These are phyloP conservation scores for Macaca nemestrina DNA, from an alignment of 2,113 vertebrate species.

Conservation along the genomic window DNA sequence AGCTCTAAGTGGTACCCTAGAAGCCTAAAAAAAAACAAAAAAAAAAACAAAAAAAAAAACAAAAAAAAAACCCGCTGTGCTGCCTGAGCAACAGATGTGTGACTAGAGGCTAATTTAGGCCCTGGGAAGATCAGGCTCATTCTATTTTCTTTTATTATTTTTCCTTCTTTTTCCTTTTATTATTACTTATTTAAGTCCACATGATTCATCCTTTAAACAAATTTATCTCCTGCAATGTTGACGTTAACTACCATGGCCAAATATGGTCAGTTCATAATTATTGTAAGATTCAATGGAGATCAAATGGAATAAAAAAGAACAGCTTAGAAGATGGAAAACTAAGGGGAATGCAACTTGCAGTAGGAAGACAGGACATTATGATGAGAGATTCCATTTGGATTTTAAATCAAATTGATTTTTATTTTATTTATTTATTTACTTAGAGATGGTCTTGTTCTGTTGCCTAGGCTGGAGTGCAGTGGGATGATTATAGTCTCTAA, in stretches of 20 bases:
- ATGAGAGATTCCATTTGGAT: not conserved
- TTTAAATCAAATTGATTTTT: not conserved
- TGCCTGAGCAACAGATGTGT: not conserved
- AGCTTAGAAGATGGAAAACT: not conserved
- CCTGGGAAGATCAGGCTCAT: not conserved
- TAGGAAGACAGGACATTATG: not conserved
- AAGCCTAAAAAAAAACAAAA: not conserved
- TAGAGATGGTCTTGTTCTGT: not conserved
- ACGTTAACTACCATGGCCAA: not conserved
- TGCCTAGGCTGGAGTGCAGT: not conserved
- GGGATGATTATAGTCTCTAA: not conserved
- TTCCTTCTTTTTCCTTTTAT: not conserved
- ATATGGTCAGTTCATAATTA: not conserved
- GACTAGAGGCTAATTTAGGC: slow-evolving; percentile 2
- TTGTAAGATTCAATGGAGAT: not conserved
- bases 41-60: not conserved
- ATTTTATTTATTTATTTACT: not conserved
- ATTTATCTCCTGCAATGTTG: not conserved
- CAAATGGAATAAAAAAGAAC: not conserved
- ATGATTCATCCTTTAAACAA: not conserved
- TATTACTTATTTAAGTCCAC: not conserved
- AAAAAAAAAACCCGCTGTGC: fast-evolving
- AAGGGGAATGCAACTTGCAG: not conserved
- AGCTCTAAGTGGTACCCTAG: not conserved
- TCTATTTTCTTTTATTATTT: not conserved